These are phyloP conservation scores for Diaperis boleti DNA, from an alignment of 2,888 invertebrate genomes.

Conservation along the genomic window DNA sequence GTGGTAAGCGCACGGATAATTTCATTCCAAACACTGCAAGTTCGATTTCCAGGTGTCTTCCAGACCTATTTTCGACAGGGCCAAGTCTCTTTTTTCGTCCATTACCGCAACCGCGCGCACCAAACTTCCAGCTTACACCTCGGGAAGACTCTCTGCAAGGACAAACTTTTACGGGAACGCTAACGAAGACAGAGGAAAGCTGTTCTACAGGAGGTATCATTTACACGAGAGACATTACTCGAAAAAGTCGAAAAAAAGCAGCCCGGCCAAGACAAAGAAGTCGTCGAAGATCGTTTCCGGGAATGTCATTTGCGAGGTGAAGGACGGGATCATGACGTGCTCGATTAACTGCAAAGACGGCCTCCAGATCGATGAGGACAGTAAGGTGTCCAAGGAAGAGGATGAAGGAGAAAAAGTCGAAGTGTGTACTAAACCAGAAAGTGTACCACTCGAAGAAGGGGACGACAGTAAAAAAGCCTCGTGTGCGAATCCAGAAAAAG, in stretches of 20 bases:
- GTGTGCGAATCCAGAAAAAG: too few relatives aligned
- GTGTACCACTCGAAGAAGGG: not conserved
- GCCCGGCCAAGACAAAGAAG: not conserved
- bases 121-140: not conserved
- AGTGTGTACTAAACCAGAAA: not conserved
- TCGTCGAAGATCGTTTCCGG: conserved; percentile 5
- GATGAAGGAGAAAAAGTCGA: not conserved
- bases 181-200: conserved; percentile 7
- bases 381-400: too few relatives aligned
- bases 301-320: not conserved
- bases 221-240: not conserved
- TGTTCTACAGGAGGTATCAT: conserved; percentile 2
- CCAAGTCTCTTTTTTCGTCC: conserved; percentile 18
- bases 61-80: conserved; percentile 25
- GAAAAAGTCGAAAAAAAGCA: not conserved
- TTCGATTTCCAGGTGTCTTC: conserved; percentile 24
- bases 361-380: too few relatives aligned
- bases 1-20: conserved; percentile 9
- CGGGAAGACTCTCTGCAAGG: conserved; percentile 4
- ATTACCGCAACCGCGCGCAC: not conserved
- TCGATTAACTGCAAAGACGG: not conserved
- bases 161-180: not conserved
- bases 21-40: not conserved
- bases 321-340: conserved; percentile 3
- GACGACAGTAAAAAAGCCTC: too few relatives aligned